phyloP scores from a whole-genome alignment of 2,797 vertebrate genomes.

The Miichthys miiuy region DNA sequence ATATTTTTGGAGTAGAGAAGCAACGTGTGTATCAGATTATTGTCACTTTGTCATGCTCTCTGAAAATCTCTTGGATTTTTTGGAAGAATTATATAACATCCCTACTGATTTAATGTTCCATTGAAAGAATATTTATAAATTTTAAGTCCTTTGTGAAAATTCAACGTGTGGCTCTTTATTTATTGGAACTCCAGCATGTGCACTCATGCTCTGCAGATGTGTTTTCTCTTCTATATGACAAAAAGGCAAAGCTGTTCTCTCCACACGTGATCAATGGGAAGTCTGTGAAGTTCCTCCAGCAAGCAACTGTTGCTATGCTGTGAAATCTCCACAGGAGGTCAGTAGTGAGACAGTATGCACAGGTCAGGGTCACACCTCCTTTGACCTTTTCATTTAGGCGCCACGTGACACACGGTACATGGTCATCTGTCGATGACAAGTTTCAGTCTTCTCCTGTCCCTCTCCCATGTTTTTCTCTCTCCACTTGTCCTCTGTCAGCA shows the following conservation, averaged over 20 bases:
- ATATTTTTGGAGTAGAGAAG: slow-evolving; percentile 85
- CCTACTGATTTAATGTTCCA: slow-evolving; percentile 85
- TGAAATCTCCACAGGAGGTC: slow-evolving; percentile 69
- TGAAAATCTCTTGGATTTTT: slow-evolving; percentile 69
- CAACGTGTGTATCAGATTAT: slow-evolving; percentile 79
- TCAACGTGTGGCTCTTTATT: slow-evolving; percentile 57
- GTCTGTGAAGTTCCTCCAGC: background rate
- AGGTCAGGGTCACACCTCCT: slow-evolving; percentile 43
- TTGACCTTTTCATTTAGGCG: slow-evolving; percentile 37
- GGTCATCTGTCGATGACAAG: slow-evolving; percentile 18
- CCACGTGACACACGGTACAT: background rate
- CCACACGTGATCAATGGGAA: slow-evolving; percentile 17
- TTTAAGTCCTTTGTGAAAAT: slow-evolving; percentile 84
- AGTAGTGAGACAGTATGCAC: slow-evolving; percentile 48
- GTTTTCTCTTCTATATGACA: background rate
- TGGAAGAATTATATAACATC: slow-evolving; percentile 79
- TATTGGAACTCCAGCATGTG: background rate
- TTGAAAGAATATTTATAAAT: slow-evolving; percentile 87
- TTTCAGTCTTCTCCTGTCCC: background rate
- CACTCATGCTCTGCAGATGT: background rate
- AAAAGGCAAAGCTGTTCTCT: background rate
- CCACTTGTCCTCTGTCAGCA: slow-evolving; percentile 33
- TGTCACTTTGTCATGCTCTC: slow-evolving; percentile 83
- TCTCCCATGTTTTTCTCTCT: background rate
- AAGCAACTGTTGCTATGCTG: slow-evolving; percentile 17